phyloP scores from a whole-genome alignment of 2,113 vertebrate genomes.

The Isichthys henryi region DNA sequence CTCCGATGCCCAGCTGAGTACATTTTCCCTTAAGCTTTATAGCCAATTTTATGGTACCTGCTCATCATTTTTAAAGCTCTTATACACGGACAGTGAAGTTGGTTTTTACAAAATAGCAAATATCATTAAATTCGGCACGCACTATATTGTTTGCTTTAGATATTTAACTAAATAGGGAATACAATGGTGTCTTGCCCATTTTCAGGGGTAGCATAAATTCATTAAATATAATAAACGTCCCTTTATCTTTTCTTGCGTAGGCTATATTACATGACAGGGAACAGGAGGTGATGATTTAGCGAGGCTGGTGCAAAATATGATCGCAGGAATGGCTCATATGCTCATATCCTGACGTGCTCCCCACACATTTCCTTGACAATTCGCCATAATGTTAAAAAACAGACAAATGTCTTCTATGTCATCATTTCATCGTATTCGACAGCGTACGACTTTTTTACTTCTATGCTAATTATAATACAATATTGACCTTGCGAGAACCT shows the following conservation, averaged over 20 bases:
- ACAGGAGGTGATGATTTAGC: not conserved
- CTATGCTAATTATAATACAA: not conserved
- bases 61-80: not conserved
- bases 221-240: not conserved
- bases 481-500: constrained; percentile 17
- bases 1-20: not conserved
- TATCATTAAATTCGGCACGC: not conserved
- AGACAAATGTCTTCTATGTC: not conserved
- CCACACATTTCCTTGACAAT: not conserved
- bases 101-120: not conserved
- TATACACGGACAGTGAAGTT: not conserved
- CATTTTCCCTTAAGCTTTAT: not conserved
- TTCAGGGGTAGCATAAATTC: not conserved
- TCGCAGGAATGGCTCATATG: not conserved
- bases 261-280: not conserved
- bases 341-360: not conserved
- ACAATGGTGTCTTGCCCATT: not conserved
- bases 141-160: not conserved
- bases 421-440: not conserved
- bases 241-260: not conserved
- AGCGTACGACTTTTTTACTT: not conserved
- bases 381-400: not conserved
- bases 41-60: not conserved
- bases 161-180: not conserved
- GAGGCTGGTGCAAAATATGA: not conserved